Percentiles rank a stretch among this genome's conserved stretches.
These are phyloP conservation scores for Neodon shergylaensis DNA, from an alignment of 2,113 vertebrate genomes.

Conservation along the genomic window DNA sequence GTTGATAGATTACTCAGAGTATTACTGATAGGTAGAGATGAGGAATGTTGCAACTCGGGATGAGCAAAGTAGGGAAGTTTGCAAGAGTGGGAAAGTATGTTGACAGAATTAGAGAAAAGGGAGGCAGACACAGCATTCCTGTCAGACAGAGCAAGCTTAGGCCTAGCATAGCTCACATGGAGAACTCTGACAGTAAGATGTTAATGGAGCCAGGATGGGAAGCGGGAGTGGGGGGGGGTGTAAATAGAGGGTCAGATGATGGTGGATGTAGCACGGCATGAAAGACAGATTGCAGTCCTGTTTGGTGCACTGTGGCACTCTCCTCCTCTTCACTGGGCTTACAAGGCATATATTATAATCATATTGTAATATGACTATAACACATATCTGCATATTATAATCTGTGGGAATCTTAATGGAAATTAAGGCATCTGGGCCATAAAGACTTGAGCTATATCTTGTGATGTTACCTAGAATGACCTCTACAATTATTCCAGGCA, in stretches of 20 bases:
- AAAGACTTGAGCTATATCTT: not conserved
- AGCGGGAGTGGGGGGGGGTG: not conserved
- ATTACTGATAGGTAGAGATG: not conserved
- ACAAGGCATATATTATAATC: not conserved
- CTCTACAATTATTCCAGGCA: not conserved
- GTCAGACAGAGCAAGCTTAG: not conserved
- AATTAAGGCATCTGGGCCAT: not conserved
- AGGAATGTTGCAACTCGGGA: not conserved
- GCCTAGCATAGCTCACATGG: not conserved
- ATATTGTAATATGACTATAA: not conserved
- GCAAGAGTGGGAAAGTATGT: not conserved
- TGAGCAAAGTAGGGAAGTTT: not conserved
- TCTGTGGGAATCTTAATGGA: not conserved
- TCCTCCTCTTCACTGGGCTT: not conserved
- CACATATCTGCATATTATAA: not conserved
- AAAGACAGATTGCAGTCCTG: not conserved
- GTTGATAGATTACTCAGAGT: not conserved
- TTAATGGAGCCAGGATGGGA: not conserved
- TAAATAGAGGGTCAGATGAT: too few species aligned
- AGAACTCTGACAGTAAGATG: not conserved
- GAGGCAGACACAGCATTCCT: not conserved
- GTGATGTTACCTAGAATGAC: not conserved
- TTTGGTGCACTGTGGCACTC: fast-evolving
- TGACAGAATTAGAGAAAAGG: not conserved
- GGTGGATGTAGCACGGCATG: fast-evolving